Evolutionary conservation across 2,113 vertebrate species (phyloP).

Genomic region (Hoplias malabaricus): DNA sequence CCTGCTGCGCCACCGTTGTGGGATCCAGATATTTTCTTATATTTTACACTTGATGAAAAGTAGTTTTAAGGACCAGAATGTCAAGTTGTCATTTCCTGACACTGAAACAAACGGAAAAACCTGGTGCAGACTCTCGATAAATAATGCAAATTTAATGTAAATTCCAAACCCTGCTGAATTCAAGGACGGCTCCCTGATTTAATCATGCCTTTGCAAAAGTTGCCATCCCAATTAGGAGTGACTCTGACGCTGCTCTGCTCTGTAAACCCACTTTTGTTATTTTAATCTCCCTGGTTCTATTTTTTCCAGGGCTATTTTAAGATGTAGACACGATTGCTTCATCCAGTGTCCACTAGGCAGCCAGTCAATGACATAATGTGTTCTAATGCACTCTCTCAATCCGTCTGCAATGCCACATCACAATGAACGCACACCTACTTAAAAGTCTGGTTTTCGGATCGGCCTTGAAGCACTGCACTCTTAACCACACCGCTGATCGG

Average conservation of each 20-base stretch:
- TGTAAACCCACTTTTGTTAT: background rate
- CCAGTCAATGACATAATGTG: constrained; percentile 35
- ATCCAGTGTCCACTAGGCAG: constrained; percentile 52
- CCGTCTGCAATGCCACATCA: background rate
- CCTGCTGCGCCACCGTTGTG: too few relatives aligned
- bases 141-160: too few relatives aligned
- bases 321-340: constrained; percentile 54
- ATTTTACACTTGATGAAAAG: too few relatives aligned
- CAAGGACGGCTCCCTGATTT: background rate
- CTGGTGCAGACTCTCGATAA: too few relatives aligned
- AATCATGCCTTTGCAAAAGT: constrained; percentile 23
- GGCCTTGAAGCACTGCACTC: background rate
- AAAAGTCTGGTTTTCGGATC: background rate
- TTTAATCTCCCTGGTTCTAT: constrained; percentile 32
- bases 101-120: too few relatives aligned
- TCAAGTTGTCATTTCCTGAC: too few relatives aligned
- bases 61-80: too few relatives aligned
- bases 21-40: too few relatives aligned
- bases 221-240: constrained; percentile 31
- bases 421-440: background rate
- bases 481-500: background rate
- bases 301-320: constrained; percentile 54
- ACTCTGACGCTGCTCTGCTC: constrained; percentile 20
- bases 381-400: background rate
- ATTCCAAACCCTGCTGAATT: background rate